Conservation (phyloP, 1,140 invertebrate species). For the Tenebrio molitor region DNA sequence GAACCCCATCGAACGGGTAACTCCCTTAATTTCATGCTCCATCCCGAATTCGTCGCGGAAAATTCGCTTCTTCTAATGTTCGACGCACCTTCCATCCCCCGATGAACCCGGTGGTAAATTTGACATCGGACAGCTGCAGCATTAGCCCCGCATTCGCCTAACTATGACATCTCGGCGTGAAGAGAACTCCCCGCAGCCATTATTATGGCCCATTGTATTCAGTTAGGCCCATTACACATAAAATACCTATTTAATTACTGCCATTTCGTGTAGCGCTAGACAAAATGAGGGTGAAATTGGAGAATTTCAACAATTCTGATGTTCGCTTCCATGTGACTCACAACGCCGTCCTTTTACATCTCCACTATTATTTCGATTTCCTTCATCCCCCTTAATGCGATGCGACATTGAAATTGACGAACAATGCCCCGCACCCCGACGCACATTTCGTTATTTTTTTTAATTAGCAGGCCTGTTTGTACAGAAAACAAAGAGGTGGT, state of each 20-base stretch:
- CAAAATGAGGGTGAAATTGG: slow-evolving; percentile 52
- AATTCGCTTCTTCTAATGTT: slow-evolving; percentile 11
- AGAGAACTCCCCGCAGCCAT: slow-evolving; percentile 46
- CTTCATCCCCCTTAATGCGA: slow-evolving; percentile 32
- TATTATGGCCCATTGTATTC: slow-evolving; percentile 54
- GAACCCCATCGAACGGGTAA: slow-evolving; percentile 8
- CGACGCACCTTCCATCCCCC: background rate
- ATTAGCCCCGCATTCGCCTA: slow-evolving; percentile 25
- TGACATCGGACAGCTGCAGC: slow-evolving; percentile 35
- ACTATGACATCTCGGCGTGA: slow-evolving; percentile 37
- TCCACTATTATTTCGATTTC: slow-evolving; percentile 45
- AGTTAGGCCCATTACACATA: slow-evolving; percentile 52
- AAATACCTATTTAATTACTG: slow-evolving; percentile 56
- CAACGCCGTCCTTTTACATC: slow-evolving; percentile 29
- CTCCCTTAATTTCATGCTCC: slow-evolving; percentile 17
- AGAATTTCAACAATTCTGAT: slow-evolving; percentile 53
- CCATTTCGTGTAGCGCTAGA: slow-evolving; percentile 50
- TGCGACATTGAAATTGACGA: slow-evolving; percentile 31
- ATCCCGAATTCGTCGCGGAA: slow-evolving; percentile 11
- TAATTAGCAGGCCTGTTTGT: background rate
- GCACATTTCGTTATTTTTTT: slow-evolving; percentile 25
- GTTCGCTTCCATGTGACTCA: slow-evolving; percentile 41
- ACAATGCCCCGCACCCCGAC: slow-evolving; percentile 20
- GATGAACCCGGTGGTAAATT: slow-evolving; percentile 14
- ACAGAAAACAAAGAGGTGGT: background rate